Evolutionary conservation across 2,888 invertebrate species (phyloP).

Genomic region (Cactoblastis cactorum): DNA sequence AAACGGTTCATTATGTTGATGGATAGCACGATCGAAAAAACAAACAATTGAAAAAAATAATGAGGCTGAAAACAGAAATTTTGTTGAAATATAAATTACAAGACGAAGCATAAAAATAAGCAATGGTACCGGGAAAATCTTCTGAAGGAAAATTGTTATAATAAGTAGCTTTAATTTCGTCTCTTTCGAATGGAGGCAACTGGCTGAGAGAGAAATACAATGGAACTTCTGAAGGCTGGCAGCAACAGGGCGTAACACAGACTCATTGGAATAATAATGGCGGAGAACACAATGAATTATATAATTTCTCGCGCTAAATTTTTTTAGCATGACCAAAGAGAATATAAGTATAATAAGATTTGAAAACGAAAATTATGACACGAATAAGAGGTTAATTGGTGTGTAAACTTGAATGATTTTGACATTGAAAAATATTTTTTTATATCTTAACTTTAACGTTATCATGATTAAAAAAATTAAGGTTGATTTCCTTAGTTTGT

Average conservation of each 20-base stretch:
- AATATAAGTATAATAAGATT: background rate
- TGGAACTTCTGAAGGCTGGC: background rate
- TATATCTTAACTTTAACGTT: no score
- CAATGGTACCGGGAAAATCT: background rate
- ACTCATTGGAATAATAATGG: constrained; percentile 11
- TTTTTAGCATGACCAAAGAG: background rate
- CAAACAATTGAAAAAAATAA: background rate
- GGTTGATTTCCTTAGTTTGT: no score
- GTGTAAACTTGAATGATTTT: no score
- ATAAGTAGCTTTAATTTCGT: background rate
- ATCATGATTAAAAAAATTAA: no score
- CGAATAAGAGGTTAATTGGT: no score
- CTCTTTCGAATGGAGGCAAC: background rate
- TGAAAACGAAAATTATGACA: background rate
- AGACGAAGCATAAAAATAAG: background rate
- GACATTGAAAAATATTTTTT: no score
- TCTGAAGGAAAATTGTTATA: background rate
- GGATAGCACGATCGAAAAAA: no score
- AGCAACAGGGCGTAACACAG: background rate
- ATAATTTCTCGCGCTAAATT: background rate
- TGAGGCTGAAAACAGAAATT: no score
- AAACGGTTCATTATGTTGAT: no score
- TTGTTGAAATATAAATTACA: background rate
- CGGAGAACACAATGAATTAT: background rate
- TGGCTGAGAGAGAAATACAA: background rate